Conservation (phyloP, 2,113 vertebrate genomes). For the Hylia prasina region DNA sequence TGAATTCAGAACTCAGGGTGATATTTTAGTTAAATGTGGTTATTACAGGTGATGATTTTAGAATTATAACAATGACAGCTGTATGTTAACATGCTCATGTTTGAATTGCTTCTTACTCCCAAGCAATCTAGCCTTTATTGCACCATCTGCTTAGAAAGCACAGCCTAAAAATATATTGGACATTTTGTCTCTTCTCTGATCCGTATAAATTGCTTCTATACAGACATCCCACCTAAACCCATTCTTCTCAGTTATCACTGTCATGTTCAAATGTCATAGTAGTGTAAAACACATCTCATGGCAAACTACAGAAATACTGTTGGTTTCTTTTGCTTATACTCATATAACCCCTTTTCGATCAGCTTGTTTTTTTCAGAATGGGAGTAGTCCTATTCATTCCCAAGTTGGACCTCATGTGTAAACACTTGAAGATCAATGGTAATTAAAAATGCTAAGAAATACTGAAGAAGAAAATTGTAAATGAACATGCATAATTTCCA, state of each 20-base stretch:
- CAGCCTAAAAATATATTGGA: background rate
- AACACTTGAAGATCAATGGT: background rate
- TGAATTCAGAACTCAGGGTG: background rate
- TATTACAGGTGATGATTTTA: background rate
- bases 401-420: background rate
- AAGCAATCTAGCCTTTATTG: background rate
- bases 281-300: rapidly evolving
- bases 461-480: background rate
- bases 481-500: background rate
- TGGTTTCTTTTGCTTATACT: background rate
- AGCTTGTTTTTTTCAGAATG: background rate
- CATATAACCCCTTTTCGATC: background rate
- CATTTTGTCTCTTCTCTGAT: background rate
- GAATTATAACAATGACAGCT: background rate
- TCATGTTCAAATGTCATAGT: background rate
- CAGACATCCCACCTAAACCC: background rate
- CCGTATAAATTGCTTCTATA: background rate
- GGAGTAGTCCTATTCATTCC: background rate
- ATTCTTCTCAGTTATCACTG: background rate
- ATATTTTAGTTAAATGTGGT: background rate
- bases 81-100: background rate
- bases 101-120: background rate
- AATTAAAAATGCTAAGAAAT: background rate
- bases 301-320: background rate
- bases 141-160: background rate